Evolutionary conservation across 2,888 invertebrate species (phyloP), one percentile per base, ranked within the genome.

Genomic region (Parnassius apollo): DNA sequence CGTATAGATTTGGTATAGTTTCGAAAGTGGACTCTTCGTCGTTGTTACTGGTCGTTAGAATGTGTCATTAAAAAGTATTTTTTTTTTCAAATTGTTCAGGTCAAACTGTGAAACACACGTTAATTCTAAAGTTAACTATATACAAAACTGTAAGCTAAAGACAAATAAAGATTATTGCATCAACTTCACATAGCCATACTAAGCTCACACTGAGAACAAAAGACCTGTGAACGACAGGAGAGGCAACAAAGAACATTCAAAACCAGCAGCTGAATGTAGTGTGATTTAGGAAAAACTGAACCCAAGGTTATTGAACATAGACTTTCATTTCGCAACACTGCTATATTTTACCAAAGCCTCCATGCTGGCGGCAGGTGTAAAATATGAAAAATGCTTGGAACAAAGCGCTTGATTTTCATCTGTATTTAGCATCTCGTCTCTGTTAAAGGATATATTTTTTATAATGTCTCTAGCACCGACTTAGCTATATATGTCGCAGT

Each of bases 341-440:
- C 13, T 35, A 13, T 35, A 18, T 18, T 22, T 56, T 51, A 13
- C 9, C 11, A 57, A 35, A 44, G 35, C 44, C 35, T 55, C 22
- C 22, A 49, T 42, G 54, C 49, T 25, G 50, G 62, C 61, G 66
- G 64, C 74, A 77, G 76, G 78, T 80, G 81, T 73, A 69, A 80
- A 81, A 77, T 74, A 72, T 74, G 78, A 75, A 73, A 77, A 75
- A 77, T 70, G 68, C 69, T 68, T 68, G 67, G 72, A 70, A 68
- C 66, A 69, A 61, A 65, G 62, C 45, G n/a, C n/a, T 44, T 25
- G 50, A 57, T 57, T 35, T 51, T 48, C 50, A 44, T 51, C 4
- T 13, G n/a, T 18, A 42, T 44, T 45, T 44, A 44, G 44, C 18
- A 18, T 9, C 22, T 51, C 51, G 11, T 25, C 1, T 35, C 35